These are phyloP conservation scores for Oreonectes daqikongensis DNA, from an alignment of 2,797 vertebrate genomes.

Conservation along the genomic window DNA sequence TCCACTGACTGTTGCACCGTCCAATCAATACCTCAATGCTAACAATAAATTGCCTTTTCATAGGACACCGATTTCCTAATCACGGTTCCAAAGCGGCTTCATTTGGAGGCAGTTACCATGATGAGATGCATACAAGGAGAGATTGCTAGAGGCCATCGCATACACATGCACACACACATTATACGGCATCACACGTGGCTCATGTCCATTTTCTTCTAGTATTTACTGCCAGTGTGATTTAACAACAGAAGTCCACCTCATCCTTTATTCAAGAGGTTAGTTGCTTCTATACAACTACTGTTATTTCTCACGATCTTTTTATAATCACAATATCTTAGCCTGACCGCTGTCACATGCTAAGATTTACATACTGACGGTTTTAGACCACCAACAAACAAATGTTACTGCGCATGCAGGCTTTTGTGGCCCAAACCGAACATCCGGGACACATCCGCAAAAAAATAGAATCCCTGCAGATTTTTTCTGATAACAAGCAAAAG, in stretches of 20 bases:
- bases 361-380: too few relatives aligned
- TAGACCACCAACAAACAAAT: too few relatives aligned
- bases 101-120: constrained; percentile 11
- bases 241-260: constrained; percentile 40
- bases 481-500: too few relatives aligned
- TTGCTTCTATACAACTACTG: constrained; percentile 28
- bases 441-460: too few relatives aligned
- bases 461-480: too few relatives aligned
- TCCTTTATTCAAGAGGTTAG: constrained; percentile 56
- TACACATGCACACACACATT: constrained; percentile 4
- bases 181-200: not conserved
- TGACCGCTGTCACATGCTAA: too few relatives aligned
- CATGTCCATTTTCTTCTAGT: constrained; percentile 10
- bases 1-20: not conserved
- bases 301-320: constrained; percentile 19
- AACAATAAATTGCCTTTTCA: constrained; percentile 65
- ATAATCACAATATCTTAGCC: too few relatives aligned
- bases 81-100: constrained; percentile 48
- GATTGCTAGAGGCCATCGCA: constrained; percentile 12
- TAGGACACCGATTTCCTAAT: constrained; percentile 63
- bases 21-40: constrained; percentile 59
- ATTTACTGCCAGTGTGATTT: constrained; percentile 34
- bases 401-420: too few relatives aligned
- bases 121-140: not conserved
- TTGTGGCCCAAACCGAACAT: too few relatives aligned